Conservation (phyloP, 2,113 vertebrate genomes). For the Neolamprologus caudopunctatus region DNA sequence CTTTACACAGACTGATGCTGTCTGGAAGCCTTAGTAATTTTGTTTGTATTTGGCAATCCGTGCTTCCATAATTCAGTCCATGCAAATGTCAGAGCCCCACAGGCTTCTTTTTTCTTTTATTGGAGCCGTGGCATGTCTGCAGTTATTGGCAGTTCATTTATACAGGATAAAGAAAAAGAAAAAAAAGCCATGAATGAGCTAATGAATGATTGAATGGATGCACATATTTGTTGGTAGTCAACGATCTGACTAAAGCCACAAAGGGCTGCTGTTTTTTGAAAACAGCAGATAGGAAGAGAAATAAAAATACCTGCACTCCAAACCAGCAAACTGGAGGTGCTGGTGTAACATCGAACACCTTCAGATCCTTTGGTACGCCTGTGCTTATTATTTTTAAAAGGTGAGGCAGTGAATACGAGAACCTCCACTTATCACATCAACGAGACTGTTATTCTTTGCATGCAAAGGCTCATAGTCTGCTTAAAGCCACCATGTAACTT, state of each 20-base stretch:
- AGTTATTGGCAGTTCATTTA: not conserved
- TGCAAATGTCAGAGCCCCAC: not conserved
- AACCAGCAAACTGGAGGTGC: not conserved
- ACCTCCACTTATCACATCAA: not conserved
- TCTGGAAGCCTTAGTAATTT: not conserved
- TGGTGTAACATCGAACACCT: not conserved
- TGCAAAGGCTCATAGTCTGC: not conserved
- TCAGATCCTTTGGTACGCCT: not conserved
- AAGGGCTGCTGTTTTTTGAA: too few species aligned
- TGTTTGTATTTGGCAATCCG: not conserved
- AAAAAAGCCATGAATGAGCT: too few species aligned
- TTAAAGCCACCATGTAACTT: not conserved
- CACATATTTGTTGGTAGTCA: too few species aligned
- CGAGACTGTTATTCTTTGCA: not conserved
- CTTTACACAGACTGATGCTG: not conserved
- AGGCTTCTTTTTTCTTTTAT: not conserved
- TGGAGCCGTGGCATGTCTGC: not conserved
- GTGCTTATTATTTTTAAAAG: not conserved
- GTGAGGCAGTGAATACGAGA: not conserved
- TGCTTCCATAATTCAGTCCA: not conserved
- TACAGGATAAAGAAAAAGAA: not conserved
- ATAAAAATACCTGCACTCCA: not conserved
- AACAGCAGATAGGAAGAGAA: too few species aligned
- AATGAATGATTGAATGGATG: too few species aligned
- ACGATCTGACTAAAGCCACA: too few species aligned